phyloP scores from a whole-genome alignment of 2,888 invertebrate genomes.

The Drosophila kambysellisi region DNA sequence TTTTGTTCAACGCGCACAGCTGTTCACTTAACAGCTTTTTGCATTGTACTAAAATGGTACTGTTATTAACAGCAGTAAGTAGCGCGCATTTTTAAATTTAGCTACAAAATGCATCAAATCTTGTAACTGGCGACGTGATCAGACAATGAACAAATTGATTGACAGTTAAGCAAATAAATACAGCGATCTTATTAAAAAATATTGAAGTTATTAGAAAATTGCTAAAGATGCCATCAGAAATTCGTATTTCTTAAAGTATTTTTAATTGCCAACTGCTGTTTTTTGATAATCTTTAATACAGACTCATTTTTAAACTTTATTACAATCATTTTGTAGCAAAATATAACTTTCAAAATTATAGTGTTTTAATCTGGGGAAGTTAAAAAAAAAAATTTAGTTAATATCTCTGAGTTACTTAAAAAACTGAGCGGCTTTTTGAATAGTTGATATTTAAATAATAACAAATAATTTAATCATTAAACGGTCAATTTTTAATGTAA shows the following conservation, averaged over 20 bases:
- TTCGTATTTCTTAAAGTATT: not conserved
- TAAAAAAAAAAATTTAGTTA: not conserved
- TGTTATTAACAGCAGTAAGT: not conserved
- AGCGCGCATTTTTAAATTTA: not conserved
- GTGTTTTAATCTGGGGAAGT: not conserved
- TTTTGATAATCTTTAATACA: not conserved
- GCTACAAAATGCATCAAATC: too few relatives aligned
- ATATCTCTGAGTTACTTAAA: not conserved
- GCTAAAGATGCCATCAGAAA: not conserved
- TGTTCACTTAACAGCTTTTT: constrained; percentile 33
- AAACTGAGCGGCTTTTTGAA: not conserved
- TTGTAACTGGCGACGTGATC: too few relatives aligned
- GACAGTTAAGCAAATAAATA: too few relatives aligned
- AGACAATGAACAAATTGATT: too few relatives aligned
- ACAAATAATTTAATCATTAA: too few relatives aligned
- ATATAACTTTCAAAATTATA: not conserved
- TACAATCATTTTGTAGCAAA: not conserved
- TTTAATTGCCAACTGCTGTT: not conserved
- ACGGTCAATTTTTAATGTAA: too few relatives aligned
- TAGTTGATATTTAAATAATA: not conserved
- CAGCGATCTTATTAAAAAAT: too few relatives aligned
- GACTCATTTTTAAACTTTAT: not conserved
- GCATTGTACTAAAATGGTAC: not conserved
- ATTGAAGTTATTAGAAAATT: not conserved
- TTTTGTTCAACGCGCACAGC: constrained; percentile 26